Conservation (phyloP, 2,113 vertebrate genomes). For the Cyanistes caeruleus region DNA sequence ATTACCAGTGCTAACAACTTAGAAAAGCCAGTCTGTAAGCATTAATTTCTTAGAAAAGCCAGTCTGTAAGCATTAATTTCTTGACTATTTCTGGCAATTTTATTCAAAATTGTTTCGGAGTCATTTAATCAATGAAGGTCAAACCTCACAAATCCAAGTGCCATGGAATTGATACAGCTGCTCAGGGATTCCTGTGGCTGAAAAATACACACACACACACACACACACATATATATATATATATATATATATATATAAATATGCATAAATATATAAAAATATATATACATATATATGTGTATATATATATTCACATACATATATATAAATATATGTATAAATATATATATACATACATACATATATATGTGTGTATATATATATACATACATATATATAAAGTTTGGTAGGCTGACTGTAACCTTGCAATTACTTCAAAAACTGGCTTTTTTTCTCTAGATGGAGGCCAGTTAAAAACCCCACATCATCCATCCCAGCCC, state of each 20-base stretch:
- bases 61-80: not conserved
- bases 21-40: not conserved
- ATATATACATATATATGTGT: not conserved
- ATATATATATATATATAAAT: not conserved
- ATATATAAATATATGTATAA: too few species aligned
- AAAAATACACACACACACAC: not conserved
- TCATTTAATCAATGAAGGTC: not conserved
- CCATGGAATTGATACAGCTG: rapidly evolving
- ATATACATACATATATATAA: not conserved
- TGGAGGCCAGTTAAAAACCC: not conserved
- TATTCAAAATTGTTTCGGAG: not conserved
- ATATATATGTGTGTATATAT: too few species aligned
- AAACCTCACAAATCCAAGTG: not conserved
- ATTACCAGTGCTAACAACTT: not conserved
- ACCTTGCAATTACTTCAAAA: not conserved
- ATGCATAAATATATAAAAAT: not conserved
- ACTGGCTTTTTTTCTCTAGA: not conserved
- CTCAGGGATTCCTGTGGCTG: not conserved
- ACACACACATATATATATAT: rapidly evolving
- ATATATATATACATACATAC: not conserved
- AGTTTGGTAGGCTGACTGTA: not conserved
- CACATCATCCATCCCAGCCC: not conserved
- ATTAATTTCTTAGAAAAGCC: not conserved
- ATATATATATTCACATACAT: too few species aligned
- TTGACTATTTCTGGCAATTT: not conserved